Evolutionary conservation across 1,140 invertebrate species (phyloP).

Genomic region (Drosophila prosaltans): DNA sequence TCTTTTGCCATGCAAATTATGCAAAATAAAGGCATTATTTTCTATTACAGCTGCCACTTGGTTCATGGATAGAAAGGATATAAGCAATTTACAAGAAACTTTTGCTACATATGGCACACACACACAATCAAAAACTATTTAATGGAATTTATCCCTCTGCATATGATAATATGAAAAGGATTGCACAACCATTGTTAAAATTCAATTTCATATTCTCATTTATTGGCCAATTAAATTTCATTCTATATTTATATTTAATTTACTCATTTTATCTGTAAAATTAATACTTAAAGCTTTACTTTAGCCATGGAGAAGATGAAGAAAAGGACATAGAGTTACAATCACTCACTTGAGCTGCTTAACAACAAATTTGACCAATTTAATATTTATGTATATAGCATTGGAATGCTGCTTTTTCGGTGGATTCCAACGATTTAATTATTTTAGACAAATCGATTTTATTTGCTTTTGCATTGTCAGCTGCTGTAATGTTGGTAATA

Average conservation of each 20-base stretch:
- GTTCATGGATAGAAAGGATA: not conserved
- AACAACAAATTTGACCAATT: conserved; percentile 2
- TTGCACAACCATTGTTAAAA: no score
- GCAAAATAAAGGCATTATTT: not conserved
- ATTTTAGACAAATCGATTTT: conserved; percentile 9
- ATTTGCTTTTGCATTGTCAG: not conserved
- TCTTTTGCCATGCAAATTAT: not conserved
- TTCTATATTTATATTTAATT: no score
- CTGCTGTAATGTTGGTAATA: conserved; percentile 23
- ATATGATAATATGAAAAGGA: no score
- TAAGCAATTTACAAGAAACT: not conserved
- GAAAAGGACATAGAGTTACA: no score
- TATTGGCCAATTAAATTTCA: no score
- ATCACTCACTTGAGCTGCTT: no score
- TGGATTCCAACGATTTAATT: not conserved
- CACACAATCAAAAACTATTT: not conserved
- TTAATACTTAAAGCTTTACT: no score
- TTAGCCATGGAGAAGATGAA: no score
- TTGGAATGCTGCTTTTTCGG: not conserved
- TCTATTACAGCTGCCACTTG: conserved; percentile 1
- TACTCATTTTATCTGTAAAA: no score
- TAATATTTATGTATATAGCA: not conserved
- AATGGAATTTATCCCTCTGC: not conserved
- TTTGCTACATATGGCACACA: not conserved
- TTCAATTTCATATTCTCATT: no score